phyloP scores from a whole-genome alignment of 1,140 invertebrate genomes.

The Calliopsis andreniformis region DNA sequence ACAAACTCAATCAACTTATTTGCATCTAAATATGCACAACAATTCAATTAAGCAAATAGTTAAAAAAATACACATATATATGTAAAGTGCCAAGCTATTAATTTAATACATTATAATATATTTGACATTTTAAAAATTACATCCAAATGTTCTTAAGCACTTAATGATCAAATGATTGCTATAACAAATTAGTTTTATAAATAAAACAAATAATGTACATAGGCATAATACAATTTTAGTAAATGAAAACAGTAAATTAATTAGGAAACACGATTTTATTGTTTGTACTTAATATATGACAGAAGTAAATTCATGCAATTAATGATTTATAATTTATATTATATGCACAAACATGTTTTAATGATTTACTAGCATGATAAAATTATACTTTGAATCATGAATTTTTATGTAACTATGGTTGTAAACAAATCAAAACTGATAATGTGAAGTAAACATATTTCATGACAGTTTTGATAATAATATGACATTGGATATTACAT shows the following conservation, averaged over 20 bases:
- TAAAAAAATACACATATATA: not conserved
- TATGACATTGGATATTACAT: not conserved
- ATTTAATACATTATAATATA: slow-evolving; percentile 19
- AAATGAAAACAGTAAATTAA: slow-evolving; percentile 15
- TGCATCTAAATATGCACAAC: not conserved
- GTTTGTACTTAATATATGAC: slow-evolving; percentile 42
- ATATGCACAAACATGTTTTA: slow-evolving; percentile 20
- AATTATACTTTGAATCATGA: slow-evolving; percentile 11
- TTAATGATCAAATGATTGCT: slow-evolving; percentile 29
- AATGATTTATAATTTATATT: slow-evolving; percentile 12
- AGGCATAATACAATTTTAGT: not conserved
- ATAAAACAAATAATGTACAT: not conserved
- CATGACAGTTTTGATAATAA: not conserved
- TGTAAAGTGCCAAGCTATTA: slow-evolving; percentile 39
- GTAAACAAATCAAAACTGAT: not conserved
- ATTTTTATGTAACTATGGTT: not conserved
- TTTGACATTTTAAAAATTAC: slow-evolving; percentile 37
- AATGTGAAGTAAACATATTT: not conserved
- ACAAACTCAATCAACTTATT: not conserved
- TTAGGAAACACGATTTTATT: slow-evolving; percentile 8
- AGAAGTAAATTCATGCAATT: not conserved
- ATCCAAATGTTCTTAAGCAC: slow-evolving; percentile 33
- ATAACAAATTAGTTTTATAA: slow-evolving; percentile 20
- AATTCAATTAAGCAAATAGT: slow-evolving; percentile 8
- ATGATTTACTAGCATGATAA: slow-evolving; percentile 11